Base-by-base conservation (phyloP, 1,140 invertebrate species). In the Ruditapes philippinarum region DNA sequence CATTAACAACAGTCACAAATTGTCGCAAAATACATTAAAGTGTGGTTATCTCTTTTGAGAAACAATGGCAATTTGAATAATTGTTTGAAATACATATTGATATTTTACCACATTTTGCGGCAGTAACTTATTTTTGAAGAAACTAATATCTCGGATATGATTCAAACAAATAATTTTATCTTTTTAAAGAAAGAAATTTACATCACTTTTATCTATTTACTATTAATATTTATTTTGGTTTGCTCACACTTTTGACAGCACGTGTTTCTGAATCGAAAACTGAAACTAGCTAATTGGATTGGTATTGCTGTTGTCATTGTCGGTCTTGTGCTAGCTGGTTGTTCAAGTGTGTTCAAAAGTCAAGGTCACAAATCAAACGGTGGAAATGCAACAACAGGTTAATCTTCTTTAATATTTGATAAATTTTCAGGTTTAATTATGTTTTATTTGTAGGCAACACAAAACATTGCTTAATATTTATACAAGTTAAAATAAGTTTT, bases 281-380 rank as follows among this genome's bases (percentile, higher is more conserved):
- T 95, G 57, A 87, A 91, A 40, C 68, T 74, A 12, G 74, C 93
- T 12, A 93, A 95, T 85, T 95, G 94, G 94, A 62, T 91, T 31
- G 94, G 94, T 5, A 95, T 95, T 92, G 36, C 93, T 28, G 85
- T 94, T 17, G 91, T 91, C 14, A 94, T 94, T 91, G 25, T 86
- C 22, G 94, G 94, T 25, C 88, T 95, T 62, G 87, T 95, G 9
- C 87, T 95, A 0, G 94, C 95, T 36, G 94, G 94, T 22, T 93
- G 94, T 88, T 95, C 94, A 36, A 95, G 94, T 92, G 90, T 95
- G n/a, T 94, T 95, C 68, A 94, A 93, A 49, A 76, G 79, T 81
- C 54, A 86, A 89, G 36, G 60, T 85, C 11, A 89, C 40, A 40
- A 74, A 22, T 68, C 73, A 33, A 65, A 80, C 14, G 90, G 90